phyloP scores from a whole-genome alignment of 2,797 vertebrate species.

The Tenualosa ilisha region DNA sequence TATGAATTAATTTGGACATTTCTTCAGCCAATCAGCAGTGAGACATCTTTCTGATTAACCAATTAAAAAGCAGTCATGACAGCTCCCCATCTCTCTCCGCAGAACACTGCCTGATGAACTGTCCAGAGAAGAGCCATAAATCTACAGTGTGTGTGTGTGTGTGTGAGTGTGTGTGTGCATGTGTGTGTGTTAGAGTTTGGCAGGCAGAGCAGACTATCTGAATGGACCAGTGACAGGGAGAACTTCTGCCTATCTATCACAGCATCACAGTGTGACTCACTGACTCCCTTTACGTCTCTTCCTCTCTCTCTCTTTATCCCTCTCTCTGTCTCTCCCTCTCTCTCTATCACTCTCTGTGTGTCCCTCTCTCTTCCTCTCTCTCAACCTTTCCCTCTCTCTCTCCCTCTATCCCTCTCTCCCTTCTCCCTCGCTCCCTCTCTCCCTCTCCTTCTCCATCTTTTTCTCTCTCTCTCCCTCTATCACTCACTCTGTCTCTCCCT shows the following conservation, averaged over 20 bases:
- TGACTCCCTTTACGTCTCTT: background rate
- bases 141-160: background rate
- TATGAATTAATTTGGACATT: background rate
- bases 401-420: too few species aligned
- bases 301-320: background rate
- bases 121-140: too few species aligned
- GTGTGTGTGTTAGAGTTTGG: conserved; percentile 50
- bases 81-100: background rate
- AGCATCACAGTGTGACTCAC: background rate
- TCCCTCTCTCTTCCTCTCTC: background rate
- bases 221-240: background rate
- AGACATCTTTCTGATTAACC: background rate
- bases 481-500: too few species aligned
- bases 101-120: too few species aligned
- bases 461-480: background rate
- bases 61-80: background rate
- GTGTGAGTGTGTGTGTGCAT: conserved; percentile 46
- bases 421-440: background rate
- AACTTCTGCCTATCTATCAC: background rate
- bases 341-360: background rate
- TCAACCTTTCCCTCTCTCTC: too few species aligned
- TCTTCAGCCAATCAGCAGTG: background rate
- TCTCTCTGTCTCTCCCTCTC: background rate
- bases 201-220: background rate
- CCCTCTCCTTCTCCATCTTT: too few species aligned